Evolutionary conservation across 2,888 invertebrate genomes (phyloP), one percentile per base, ranked within the genome.

Genomic region (Dryobotodes eremita): DNA sequence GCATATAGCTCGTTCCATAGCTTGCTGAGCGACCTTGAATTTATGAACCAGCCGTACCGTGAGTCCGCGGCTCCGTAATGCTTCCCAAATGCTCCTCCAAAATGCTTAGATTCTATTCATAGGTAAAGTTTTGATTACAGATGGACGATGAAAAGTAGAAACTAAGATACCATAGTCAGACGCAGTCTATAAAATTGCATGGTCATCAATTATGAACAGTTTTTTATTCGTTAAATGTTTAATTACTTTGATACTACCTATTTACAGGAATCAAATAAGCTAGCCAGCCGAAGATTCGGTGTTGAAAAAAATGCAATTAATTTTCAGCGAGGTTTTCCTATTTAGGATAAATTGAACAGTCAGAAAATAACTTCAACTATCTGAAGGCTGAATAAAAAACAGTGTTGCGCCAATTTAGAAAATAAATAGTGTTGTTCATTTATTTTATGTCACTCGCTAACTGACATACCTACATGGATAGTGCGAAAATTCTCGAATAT

Each of bases 401-500:
- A 0, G 3, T 15, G 0, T 31, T 17, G n/a, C 2, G 65, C 0
- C 8, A 84, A 42, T 65, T 53, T 26, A 0, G 8, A 70, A 84
- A 79, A 36, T n/a, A 70, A 69, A 59, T 53, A 61, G 46, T 42
- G 13, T 42, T 53, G 15, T 62, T 57, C 11, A 84, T 79, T 62
- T 64, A 36, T 71, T 46, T 64, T 70, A 46, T 59, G 64, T 55
- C 50, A 20, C 23, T 15, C 10, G 23, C 55, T 71, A 61, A 46
- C 11, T 53, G 64, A 62, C 70, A 62, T 7, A 65, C 17, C 26
- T 57, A 59, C 15, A 66, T 53, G 53, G 61, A 17, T 50, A 53
- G 84, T 79, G 70, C 64, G 64, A 84, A 84, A 84, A 84, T 79
- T 70, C 26, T 71, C 46, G 53, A 82, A 85, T 57, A 71, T 10